Conservation (phyloP, 2,113 vertebrate species). For the Piliocolobus tephrosceles region DNA sequence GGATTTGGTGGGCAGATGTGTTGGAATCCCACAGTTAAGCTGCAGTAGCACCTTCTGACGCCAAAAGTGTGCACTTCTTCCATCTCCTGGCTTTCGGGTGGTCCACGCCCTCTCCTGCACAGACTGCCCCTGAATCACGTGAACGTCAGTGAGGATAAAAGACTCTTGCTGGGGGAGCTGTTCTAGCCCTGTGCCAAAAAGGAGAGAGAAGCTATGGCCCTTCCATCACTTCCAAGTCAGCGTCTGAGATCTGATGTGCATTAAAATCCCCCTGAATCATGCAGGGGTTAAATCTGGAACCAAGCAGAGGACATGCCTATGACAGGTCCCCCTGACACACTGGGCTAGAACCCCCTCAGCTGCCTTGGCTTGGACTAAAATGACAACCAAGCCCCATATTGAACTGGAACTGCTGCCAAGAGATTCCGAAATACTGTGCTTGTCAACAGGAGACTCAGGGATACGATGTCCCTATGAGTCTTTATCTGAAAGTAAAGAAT, state of each 20-base stretch:
- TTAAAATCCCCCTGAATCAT: not conserved
- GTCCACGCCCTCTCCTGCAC: not conserved
- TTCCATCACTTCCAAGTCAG: not conserved
- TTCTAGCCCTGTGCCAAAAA: not conserved
- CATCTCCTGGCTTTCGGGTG: rapidly evolving
- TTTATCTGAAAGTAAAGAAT: not conserved
- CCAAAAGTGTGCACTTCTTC: too few relatives aligned
- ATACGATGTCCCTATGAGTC: rapidly evolving
- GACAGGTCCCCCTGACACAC: too few relatives aligned
- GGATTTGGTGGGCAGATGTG: not conserved
- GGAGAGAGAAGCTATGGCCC: not conserved
- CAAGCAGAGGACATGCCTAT: not conserved
- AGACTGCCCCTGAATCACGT: not conserved
- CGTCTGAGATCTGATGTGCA: not conserved
- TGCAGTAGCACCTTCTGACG: not conserved
- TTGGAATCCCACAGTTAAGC: not conserved
- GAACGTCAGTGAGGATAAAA: not conserved
- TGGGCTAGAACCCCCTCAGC: not conserved
- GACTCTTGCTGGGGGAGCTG: rapidly evolving
- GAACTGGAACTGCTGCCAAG: not conserved
- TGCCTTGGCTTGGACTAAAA: not conserved
- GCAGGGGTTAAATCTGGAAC: not conserved
- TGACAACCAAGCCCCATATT: rapidly evolving
- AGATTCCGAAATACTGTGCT: rapidly evolving
- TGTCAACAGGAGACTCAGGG: not conserved